Evolutionary conservation across 1,140 invertebrate species (phyloP), one percentile per base, ranked within the genome.

Genomic region (Dendrolimus punctatus): DNA sequence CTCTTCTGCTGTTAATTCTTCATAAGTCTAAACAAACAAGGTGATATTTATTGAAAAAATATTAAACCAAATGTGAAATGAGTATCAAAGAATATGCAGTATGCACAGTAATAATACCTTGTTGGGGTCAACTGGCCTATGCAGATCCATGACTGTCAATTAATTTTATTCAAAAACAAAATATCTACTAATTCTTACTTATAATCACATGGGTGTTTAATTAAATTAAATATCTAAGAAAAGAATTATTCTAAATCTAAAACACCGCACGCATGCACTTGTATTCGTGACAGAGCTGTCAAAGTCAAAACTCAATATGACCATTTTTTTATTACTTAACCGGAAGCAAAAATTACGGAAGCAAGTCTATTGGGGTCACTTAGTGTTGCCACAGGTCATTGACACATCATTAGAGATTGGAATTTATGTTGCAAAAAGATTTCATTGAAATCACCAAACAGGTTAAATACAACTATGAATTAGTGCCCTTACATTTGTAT

Each of bases 1-100:
- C 80, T 94, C 92, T 68, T 94, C 92, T 4, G 89, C 81, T 6
- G 92, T 91, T 77, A 94, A 80, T 58, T 93, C 91, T 49, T 90
- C 91, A 51, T 92, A 85, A 48, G 90, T 92, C 93, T 94, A 79
- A 58, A 70, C 60, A 71, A 68, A 45, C 39, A 51, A 37, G 36
- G 40, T 59, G 53, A 48, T 38, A 51, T 55, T 51, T 55, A 52
- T 40, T 41, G 49, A 46, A 50, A 41, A 40, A 46, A 8, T 9
- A 46, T 10, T 48, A 48, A 51, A 57, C 23, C 46, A 37, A n/a
- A n/a, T n/a, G n/a, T n/a, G n/a, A 51, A 55, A 40, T 47, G 41
- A 42, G 8, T 37, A 10, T 39, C n/a, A 8, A 44, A 43, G 6
- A 39, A 8, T 9, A 45, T 0, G 23, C n/a, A n/a, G n/a, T 23